Conservation (phyloP, 2,797 vertebrate genomes). For the Siniperca obscura region DNA sequence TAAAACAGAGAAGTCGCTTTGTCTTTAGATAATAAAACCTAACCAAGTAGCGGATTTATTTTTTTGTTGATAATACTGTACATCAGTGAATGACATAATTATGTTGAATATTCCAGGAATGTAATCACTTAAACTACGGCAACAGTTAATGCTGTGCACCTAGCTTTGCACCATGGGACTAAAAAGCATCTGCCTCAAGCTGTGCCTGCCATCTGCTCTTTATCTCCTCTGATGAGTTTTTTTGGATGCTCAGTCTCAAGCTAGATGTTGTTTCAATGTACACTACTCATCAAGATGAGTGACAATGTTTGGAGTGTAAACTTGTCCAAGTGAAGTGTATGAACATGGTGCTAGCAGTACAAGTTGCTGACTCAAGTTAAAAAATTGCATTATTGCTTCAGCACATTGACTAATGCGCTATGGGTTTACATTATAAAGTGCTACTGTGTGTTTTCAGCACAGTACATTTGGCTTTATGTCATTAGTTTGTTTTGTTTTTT, state of each 20-base stretch:
- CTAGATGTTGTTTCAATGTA: slow-evolving; percentile 39
- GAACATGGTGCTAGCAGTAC: not conserved
- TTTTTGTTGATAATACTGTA: not conserved
- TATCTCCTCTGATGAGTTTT: slow-evolving; percentile 49
- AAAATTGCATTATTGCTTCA: slow-evolving; percentile 35
- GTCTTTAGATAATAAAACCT: not conserved
- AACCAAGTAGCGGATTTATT: not conserved
- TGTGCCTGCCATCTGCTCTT: slow-evolving; percentile 51
- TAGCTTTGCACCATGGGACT: slow-evolving; percentile 18
- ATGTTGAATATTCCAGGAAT: slow-evolving; percentile 23
- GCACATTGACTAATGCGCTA: slow-evolving; percentile 26
- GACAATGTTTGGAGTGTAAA: slow-evolving; percentile 45
- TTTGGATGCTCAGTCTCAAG: slow-evolving; percentile 28
- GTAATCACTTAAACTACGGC: slow-evolving; percentile 7
- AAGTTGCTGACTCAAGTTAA: slow-evolving; percentile 40
- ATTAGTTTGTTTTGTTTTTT: slow-evolving; percentile 47
- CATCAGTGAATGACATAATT: not conserved
- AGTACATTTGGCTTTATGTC: slow-evolving; percentile 39
- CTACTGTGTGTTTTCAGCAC: slow-evolving; percentile 32
- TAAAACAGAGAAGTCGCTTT: not conserved
- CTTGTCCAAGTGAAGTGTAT: slow-evolving; percentile 26
- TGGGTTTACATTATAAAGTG: slow-evolving; percentile 43
- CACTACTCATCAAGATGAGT: slow-evolving; percentile 52
- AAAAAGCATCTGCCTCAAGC: slow-evolving; percentile 47
- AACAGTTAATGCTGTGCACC: slow-evolving; percentile 28